Evolutionary conservation across 2,888 invertebrate genomes (phyloP), one percentile per base, ranked within the genome.

Genomic region (Pherbina coryleti): DNA sequence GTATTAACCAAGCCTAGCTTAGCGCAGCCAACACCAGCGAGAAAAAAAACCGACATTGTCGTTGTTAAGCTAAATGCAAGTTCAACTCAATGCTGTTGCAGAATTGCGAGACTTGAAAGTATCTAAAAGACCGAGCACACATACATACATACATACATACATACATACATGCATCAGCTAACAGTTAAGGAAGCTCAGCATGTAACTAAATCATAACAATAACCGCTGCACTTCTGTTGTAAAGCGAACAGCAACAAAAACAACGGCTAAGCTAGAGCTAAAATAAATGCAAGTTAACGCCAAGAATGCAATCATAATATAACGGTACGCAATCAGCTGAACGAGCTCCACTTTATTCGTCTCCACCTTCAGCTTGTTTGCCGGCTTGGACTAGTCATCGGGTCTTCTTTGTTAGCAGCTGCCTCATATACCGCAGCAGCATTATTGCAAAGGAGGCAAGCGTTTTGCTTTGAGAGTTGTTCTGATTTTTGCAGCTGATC

Each of bases 241-340:
- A 44, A 44, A 14, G 11, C 44, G 14, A 44, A 11, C 25, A 25
- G 14, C 67, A 67, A 22, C 37, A 19, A 19, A 44, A 44, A 31
- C 37, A 37, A 8, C 70, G 49, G 49, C 14, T 28, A 64, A 14
- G 31, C 4, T 14, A 17, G 34, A 28, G 17, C 5, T 22, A 28
- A 14, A 25, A 25, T 28, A 28, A 28, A 22, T 11, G 19, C 64
- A 55, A 55, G 19, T 22, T 44, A 64, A 31, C 70, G 69, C 71
- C 76, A 77, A 72, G 72, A 77, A 72, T 77, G 77, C 72, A 77
- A 77, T 77, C 77, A 77, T 77, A 76, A 76, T 55, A 76, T 76
- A 77, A 77, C 62, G 71, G 71, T 25, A 34, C 34, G 31, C 67
- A 67, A 75, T 75, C 66, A 75, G 66, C 75, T 25, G 51, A 49